These are phyloP conservation scores for Drosophila elegans DNA, from an alignment of 1,140 invertebrate species.

Conservation along the genomic window DNA sequence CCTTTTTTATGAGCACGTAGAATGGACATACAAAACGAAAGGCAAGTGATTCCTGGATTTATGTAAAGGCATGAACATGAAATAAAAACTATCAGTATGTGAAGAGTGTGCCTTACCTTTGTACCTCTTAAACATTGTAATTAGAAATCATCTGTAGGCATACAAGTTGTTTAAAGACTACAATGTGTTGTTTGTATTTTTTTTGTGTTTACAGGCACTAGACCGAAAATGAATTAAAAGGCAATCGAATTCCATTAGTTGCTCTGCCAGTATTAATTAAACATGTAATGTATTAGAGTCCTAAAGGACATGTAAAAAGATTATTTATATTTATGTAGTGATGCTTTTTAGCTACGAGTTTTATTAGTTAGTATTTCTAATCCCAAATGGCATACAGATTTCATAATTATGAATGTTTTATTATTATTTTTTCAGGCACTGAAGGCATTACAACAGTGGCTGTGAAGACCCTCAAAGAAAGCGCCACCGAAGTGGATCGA, in stretches of 20 bases:
- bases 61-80: conserved; percentile 13
- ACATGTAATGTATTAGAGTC: too few relatives aligned
- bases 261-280: too few relatives aligned
- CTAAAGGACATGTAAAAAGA: too few relatives aligned
- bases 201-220: too few relatives aligned
- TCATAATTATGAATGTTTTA: neutral
- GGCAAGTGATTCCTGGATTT: conserved; percentile 40
- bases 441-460: conserved; percentile 91
- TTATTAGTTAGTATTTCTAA: too few relatives aligned
- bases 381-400: too few relatives aligned
- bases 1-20: conserved; percentile 52
- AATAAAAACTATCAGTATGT: conserved; percentile 16
- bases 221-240: too few relatives aligned
- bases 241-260: too few relatives aligned
- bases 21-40: conserved; percentile 43
- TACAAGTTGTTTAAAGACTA: too few relatives aligned
- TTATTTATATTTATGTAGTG: too few relatives aligned
- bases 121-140: neutral
- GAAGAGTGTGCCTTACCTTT: neutral
- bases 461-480: conserved; percentile 96
- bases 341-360: too few relatives aligned
- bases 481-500: conserved; percentile 94
- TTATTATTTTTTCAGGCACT: conserved; percentile 85
- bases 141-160: neutral
- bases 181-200: too few relatives aligned